phyloP scores from a whole-genome alignment of 2,113 vertebrate genomes.

The Brevimyrus niger region DNA sequence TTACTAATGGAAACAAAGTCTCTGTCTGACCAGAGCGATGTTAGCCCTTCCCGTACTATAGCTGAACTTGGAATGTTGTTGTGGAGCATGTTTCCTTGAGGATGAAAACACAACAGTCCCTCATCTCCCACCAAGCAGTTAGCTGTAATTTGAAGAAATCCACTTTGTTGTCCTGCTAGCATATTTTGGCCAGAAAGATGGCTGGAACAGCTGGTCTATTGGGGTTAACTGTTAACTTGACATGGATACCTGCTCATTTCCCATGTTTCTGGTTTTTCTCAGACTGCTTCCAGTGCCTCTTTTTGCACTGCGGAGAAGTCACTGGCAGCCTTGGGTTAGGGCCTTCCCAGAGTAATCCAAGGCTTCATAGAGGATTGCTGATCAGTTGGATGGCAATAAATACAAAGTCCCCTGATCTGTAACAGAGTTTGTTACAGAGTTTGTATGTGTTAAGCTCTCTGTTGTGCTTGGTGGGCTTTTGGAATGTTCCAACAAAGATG shows the following conservation, averaged over 20 bases:
- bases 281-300: background rate
- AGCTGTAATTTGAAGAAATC: background rate
- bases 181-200: background rate
- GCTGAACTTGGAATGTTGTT: background rate
- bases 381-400: background rate
- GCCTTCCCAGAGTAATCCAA: background rate
- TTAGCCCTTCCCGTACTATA: background rate
- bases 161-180: background rate
- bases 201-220: background rate
- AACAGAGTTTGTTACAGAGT: background rate
- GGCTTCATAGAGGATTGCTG: background rate
- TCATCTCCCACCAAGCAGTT: background rate
- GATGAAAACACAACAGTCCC: background rate
- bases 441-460: background rate
- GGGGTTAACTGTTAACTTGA: background rate
- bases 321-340: background rate
- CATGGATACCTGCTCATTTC: background rate
- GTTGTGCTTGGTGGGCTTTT: background rate
- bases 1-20: background rate
- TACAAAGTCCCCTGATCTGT: background rate
- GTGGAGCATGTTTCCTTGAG: background rate
- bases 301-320: background rate
- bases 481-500: too few species aligned
- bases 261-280: background rate
- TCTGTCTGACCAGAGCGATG: background rate